These are phyloP conservation scores for Gymnoscopelus braueri DNA, from an alignment of 2,797 vertebrate genomes.

Conservation along the genomic window DNA sequence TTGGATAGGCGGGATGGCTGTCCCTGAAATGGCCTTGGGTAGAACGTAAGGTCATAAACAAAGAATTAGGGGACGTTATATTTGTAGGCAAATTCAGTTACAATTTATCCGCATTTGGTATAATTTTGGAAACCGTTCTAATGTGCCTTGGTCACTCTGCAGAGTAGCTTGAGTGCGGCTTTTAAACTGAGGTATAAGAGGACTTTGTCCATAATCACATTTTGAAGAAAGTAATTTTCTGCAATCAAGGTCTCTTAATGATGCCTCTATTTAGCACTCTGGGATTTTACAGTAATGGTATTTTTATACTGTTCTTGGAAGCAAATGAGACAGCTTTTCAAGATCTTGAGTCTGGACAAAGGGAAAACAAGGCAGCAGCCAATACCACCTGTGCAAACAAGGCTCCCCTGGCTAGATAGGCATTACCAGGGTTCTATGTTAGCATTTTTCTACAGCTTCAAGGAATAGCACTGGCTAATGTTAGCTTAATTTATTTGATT, in stretches of 20 bases:
- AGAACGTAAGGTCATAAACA: constrained; percentile 56
- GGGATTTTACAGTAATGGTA: constrained; percentile 60
- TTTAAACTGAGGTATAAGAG: constrained; percentile 52
- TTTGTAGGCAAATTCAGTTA: constrained; percentile 29
- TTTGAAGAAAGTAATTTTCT: constrained; percentile 75
- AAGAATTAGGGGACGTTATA: constrained; percentile 42
- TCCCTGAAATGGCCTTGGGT: constrained; percentile 48
- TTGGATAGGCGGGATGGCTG: constrained; percentile 44
- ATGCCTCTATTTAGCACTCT: constrained; percentile 67
- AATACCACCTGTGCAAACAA: constrained; percentile 83
- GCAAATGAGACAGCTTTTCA: constrained; percentile 63
- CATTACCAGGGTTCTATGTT: constrained; percentile 52
- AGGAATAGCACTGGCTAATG: constrained; percentile 59
- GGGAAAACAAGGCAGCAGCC: constrained; percentile 71
- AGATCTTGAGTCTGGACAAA: constrained; percentile 73
- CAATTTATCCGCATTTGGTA: constrained; percentile 42
- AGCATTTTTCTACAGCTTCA: constrained; percentile 53
- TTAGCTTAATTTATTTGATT: constrained; percentile 41
- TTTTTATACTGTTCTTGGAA: constrained; percentile 76
- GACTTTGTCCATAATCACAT: constrained; percentile 68
- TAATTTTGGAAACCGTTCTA: constrained; percentile 45
- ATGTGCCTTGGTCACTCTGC: constrained; percentile 33
- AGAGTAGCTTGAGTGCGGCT: constrained; percentile 36
- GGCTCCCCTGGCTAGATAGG: constrained; percentile 62
- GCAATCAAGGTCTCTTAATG: constrained; percentile 77